Conservation (phyloP, 2,797 vertebrate genomes). For the Chaunax sp. region DNA sequence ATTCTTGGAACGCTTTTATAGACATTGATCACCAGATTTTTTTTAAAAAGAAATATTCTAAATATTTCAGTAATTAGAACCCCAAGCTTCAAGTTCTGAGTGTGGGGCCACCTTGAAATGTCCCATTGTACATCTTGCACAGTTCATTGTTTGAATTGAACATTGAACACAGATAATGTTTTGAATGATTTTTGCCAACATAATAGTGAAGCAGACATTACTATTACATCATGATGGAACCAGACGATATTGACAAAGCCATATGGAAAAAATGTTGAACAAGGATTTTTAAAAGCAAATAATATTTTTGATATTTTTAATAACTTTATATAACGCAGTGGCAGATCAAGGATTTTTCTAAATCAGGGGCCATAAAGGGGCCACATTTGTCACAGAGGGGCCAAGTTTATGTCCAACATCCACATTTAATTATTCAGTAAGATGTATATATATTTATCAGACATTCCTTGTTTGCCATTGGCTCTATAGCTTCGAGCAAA, state of each 20-base stretch:
- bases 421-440: too few species aligned
- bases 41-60: constrained; percentile 24
- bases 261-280: too few species aligned
- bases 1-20: constrained; percentile 56
- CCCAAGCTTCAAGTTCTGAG: constrained; percentile 6
- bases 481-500: too few species aligned
- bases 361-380: too few species aligned
- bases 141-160: constrained; percentile 1
- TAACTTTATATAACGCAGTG: too few species aligned
- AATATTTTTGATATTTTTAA: too few species aligned
- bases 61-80: constrained; percentile 29
- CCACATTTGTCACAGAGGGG: too few species aligned
- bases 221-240: background rate
- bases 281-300: too few species aligned
- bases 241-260: background rate
- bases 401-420: too few species aligned
- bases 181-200: background rate
- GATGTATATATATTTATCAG: too few species aligned
- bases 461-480: too few species aligned
- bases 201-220: background rate
- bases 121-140: constrained; percentile 2
- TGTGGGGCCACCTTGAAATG: constrained; percentile 18
- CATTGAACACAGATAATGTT: background rate
- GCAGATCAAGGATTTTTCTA: too few species aligned
- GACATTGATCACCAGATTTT: constrained; percentile 50